Conservation (phyloP, 2,888 invertebrate genomes). For the Drosophila bunnanda region DNA sequence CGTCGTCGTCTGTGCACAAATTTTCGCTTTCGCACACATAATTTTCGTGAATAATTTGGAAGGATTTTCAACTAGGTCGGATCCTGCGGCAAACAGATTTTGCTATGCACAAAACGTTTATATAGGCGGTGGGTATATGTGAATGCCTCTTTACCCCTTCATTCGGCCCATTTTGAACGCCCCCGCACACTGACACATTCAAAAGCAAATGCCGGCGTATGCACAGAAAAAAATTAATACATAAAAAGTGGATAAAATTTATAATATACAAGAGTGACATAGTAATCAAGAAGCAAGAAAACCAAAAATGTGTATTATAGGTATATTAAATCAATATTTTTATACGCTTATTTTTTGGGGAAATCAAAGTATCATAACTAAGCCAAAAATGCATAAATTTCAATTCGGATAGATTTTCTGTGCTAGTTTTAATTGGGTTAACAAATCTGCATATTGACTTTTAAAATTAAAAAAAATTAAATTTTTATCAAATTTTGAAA, state of each 20-base stretch:
- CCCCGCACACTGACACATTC: neutral
- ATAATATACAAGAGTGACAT: neutral
- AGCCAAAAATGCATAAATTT: too few relatives aligned
- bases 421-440: too few relatives aligned
- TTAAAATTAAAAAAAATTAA: too few relatives aligned
- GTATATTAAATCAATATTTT: too few relatives aligned
- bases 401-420: too few relatives aligned
- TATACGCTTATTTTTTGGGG: too few relatives aligned
- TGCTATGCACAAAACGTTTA: conserved; percentile 62
- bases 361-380: too few relatives aligned
- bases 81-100: conserved; percentile 64
- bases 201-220: neutral
- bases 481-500: too few relatives aligned
- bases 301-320: too few relatives aligned
- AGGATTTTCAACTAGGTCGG: conserved; percentile 63
- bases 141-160: conserved; percentile 13
- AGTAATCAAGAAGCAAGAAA: too few relatives aligned
- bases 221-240: neutral
- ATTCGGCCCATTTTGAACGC: conserved; percentile 6
- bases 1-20: conserved; percentile 46
- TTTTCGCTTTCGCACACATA: conserved; percentile 76
- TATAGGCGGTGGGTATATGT: conserved; percentile 30
- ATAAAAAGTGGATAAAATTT: neutral
- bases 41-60: conserved; percentile 68
- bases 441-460: too few relatives aligned